phyloP scores from a whole-genome alignment of 2,113 vertebrate species.

The Leucosticte australis region DNA sequence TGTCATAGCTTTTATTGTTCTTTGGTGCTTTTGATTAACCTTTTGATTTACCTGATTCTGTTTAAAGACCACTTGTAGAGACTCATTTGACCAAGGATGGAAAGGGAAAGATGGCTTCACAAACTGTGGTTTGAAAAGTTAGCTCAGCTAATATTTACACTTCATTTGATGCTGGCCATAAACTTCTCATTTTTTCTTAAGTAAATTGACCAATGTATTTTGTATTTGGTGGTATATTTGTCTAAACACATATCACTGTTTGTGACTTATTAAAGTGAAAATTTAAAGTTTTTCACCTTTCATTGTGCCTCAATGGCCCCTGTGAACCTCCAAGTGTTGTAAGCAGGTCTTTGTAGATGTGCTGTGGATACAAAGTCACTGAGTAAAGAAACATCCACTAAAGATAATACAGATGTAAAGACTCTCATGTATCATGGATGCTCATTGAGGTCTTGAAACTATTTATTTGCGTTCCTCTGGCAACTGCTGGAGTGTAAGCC shows the following conservation, averaged over 20 bases:
- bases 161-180: neutral
- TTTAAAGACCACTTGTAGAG: neutral
- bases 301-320: neutral
- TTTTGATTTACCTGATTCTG: neutral
- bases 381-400: neutral
- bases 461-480: neutral
- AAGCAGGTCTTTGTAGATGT: neutral
- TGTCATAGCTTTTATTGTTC: neutral
- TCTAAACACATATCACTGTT: neutral
- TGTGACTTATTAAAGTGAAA: neutral
- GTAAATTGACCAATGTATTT: neutral
- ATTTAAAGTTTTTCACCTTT: neutral
- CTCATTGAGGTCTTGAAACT: neutral
- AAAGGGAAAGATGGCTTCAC: neutral
- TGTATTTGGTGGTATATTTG: neutral
- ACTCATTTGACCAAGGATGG: neutral
- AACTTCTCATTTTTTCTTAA: neutral
- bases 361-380: neutral
- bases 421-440: rapidly evolving
- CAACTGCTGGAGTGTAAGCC: neutral
- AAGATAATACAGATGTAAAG: neutral
- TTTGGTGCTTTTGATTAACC: neutral
- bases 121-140: neutral
- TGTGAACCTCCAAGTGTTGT: neutral
- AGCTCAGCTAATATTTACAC: neutral